Conservation (phyloP, 2,888 invertebrate species). For the Apotomis betuletana region DNA sequence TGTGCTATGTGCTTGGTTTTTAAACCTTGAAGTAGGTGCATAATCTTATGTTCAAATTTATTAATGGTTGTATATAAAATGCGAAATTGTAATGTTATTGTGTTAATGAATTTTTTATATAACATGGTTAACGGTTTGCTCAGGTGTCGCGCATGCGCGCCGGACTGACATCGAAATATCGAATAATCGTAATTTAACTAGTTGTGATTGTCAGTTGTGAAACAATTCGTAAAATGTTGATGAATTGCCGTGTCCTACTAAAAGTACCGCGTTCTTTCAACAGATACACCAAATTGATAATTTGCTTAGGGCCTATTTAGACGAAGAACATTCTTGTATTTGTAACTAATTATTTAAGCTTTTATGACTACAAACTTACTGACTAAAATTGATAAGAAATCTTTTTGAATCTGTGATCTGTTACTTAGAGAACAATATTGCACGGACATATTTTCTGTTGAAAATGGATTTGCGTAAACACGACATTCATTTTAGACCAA, state of each 20-base stretch:
- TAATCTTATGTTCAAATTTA: constrained; percentile 17
- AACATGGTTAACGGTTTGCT: constrained; percentile 15
- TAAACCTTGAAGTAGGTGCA: constrained; percentile 13
- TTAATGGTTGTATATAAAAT: constrained; percentile 25
- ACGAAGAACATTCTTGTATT: no score
- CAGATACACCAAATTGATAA: neutral
- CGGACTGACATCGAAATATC: constrained; percentile 25
- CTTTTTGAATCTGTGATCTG: no score
- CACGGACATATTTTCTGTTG: no score
- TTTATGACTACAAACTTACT: no score
- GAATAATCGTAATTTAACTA: neutral
- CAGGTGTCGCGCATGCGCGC: neutral
- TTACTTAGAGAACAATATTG: no score
- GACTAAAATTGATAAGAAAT: no score
- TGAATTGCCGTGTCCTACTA: constrained; percentile 7
- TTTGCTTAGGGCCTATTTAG: no score
- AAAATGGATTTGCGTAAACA: no score
- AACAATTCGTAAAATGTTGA: neutral
- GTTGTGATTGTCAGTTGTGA: constrained; percentile 14
- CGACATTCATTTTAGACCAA: no score
- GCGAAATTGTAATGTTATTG: constrained; percentile 28
- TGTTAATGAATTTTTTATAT: constrained; percentile 18
- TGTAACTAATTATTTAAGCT: no score
- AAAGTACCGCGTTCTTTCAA: neutral
- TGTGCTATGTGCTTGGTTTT: constrained; percentile 8